Evolutionary conservation across 2,113 vertebrate species (phyloP).

Genomic region (Noctilio leporinus): DNA sequence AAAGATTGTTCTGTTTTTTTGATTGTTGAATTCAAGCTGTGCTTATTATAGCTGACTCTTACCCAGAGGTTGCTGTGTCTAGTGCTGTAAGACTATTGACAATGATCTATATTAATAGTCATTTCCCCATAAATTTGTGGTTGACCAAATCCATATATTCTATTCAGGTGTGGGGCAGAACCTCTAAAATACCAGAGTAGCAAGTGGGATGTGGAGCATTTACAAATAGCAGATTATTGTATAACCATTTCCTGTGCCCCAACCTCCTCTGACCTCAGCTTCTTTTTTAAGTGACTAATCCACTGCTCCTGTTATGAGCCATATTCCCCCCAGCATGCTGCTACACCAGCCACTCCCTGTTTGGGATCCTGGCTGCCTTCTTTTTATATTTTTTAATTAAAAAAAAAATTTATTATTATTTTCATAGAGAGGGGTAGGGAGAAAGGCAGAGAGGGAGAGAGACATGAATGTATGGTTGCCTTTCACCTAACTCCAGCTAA

Average conservation of each 20-base stretch:
- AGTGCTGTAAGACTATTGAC: neutral
- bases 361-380: neutral
- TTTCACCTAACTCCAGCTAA: too few relatives aligned
- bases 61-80: neutral
- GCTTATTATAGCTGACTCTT: neutral
- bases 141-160: neutral
- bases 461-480: too few relatives aligned
- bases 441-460: too few relatives aligned
- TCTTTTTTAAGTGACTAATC: slow-evolving; percentile 46
- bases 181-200: neutral
- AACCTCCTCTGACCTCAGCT: slow-evolving; percentile 49
- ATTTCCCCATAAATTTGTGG: neutral
- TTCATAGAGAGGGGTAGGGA: too few relatives aligned
- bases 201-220: slow-evolving; percentile 3
- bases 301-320: slow-evolving; percentile 19
- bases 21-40: neutral
- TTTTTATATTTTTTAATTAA: too few relatives aligned
- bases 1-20: neutral
- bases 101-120: neutral
- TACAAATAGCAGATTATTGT: slow-evolving; percentile 32
- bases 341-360: neutral
- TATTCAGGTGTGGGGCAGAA: slow-evolving; percentile 6
- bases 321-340: neutral
- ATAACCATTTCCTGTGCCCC: slow-evolving; percentile 42
- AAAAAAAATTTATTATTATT: too few relatives aligned